These are phyloP conservation scores for Brachycybe producta DNA, from an alignment of 2,888 invertebrate species.

Conservation along the genomic window DNA sequence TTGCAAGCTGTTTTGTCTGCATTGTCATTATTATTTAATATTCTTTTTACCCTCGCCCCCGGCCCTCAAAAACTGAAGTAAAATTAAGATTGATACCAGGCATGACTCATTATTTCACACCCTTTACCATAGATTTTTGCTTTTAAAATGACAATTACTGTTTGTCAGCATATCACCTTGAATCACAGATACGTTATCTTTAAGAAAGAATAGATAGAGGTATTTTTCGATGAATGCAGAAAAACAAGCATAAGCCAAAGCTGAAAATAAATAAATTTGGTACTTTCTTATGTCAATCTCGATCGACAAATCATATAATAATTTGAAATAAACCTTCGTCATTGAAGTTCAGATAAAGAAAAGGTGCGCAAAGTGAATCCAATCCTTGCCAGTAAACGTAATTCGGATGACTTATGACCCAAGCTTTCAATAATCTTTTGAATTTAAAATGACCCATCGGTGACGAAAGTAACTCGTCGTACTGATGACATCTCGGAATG, in stretches of 20 bases:
- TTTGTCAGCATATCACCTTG: conserved; percentile 44
- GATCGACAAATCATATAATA: conserved; percentile 7
- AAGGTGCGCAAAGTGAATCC: conserved; percentile 95
- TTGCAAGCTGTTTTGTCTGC: too few relatives aligned
- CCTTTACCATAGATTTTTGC: too few relatives aligned
- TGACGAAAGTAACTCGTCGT: conserved; percentile 90
- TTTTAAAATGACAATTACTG: not conserved
- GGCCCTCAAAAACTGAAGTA: too few relatives aligned
- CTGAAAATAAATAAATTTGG: conserved; percentile 42
- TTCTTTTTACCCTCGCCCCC: too few relatives aligned
- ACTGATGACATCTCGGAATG: conserved; percentile 97
- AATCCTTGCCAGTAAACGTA: conserved; percentile 99
- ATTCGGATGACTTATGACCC: conserved; percentile 84
- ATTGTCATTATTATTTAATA: too few relatives aligned
- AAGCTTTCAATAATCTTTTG: conserved; percentile 86
- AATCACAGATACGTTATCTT: conserved; percentile 91
- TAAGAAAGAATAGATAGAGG: conserved; percentile 89
- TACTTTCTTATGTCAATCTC: not conserved
- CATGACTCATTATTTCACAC: too few relatives aligned
- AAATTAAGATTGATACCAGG: too few relatives aligned
- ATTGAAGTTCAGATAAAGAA: conserved; percentile 90
- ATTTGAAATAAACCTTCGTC: conserved; percentile 67
- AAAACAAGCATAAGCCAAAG: conserved; percentile 88
- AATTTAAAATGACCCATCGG: conserved; percentile 82
- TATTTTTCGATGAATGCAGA: conserved; percentile 91